phyloP scores from a whole-genome alignment of 2,797 vertebrate species.

The Mormyrops boulengeri region DNA sequence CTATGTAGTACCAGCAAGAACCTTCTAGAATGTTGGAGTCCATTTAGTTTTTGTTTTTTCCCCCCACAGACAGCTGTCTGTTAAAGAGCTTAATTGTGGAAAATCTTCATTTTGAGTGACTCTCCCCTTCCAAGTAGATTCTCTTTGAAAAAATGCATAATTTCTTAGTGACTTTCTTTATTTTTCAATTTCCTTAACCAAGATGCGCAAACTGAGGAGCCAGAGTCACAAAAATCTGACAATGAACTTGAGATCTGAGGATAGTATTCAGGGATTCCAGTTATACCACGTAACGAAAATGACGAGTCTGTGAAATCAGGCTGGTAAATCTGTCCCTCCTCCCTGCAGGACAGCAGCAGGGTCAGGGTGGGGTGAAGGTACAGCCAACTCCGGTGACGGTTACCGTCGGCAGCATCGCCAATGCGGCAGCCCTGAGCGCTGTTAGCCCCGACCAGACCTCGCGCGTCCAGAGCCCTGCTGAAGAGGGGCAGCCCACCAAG shows the following conservation, averaged over 20 bases:
- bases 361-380: constrained; percentile 86
- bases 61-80: too few species aligned
- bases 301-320: neutral
- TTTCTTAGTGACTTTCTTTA: neutral
- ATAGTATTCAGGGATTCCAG: neutral
- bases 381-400: constrained; percentile 87
- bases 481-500: constrained; percentile 89
- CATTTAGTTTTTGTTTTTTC: neutral
- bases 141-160: neutral
- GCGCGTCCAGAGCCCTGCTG: constrained; percentile 85
- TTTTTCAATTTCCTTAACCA: neutral
- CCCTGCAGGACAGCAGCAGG: constrained; percentile 84
- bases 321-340: neutral
- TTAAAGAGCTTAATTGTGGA: neutral
- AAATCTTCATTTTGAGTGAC: neutral
- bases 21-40: neutral
- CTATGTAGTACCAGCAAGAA: neutral
- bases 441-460: constrained; percentile 93
- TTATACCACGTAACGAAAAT: neutral
- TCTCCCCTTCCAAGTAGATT: neutral
- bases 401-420: constrained; percentile 82
- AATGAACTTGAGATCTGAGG: neutral
- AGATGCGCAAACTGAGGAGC: neutral
- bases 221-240: neutral
- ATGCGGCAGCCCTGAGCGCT: constrained; percentile 72